Evolutionary conservation across 2,888 invertebrate genomes (phyloP).

Genomic region (Plagodis dolabraria): DNA sequence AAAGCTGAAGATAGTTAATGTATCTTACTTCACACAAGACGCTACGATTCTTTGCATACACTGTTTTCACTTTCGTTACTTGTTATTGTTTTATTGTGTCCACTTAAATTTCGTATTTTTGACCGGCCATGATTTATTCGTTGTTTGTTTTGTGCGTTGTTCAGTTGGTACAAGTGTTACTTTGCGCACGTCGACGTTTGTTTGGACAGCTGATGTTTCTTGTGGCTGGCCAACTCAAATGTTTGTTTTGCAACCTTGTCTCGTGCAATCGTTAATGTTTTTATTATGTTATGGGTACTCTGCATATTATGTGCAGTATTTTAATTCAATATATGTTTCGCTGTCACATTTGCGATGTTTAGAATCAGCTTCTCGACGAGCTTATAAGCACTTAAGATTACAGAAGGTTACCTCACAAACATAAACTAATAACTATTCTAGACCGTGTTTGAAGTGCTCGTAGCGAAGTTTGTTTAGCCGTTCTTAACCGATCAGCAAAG

Average conservation of each 20-base stretch:
- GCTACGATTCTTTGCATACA: no score
- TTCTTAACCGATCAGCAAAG: no score
- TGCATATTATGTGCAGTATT: background rate
- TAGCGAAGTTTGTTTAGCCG: no score
- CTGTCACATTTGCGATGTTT: no score
- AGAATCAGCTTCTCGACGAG: no score
- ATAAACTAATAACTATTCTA: no score
- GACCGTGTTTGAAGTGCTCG: no score
- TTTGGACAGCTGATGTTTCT: slow-evolving; percentile 19
- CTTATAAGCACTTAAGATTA: no score
- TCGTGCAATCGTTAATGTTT: background rate
- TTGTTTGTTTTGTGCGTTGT: slow-evolving; percentile 10
- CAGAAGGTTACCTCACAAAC: no score
- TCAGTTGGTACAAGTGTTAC: slow-evolving; percentile 18
- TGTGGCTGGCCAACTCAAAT: slow-evolving; percentile 6
- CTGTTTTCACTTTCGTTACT: slow-evolving; percentile 2
- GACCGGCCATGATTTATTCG: slow-evolving; percentile 3
- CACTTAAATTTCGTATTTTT: background rate
- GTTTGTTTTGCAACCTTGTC: slow-evolving; percentile 10
- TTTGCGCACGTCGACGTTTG: slow-evolving; percentile 6
- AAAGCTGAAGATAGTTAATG: background rate
- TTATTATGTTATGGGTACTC: no score
- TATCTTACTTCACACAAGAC: background rate
- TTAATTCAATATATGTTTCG: no score
- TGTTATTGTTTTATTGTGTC: background rate